These are phyloP conservation scores for Caenorhabditis briggsae DNA, from an alignment of 1,140 invertebrate species.

Conservation along the genomic window DNA sequence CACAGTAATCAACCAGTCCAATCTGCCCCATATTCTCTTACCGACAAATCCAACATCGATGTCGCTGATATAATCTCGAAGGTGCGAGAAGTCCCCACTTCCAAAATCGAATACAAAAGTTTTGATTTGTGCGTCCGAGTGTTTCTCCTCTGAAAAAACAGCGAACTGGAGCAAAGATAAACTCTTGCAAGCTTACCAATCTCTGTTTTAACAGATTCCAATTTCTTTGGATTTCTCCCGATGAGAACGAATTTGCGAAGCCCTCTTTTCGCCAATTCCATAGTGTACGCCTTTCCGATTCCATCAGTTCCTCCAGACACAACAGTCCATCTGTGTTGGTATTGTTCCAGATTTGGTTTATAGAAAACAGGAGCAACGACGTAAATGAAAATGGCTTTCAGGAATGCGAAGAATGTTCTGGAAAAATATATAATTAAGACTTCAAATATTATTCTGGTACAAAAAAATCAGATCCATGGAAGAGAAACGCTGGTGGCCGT, in stretches of 20 bases:
- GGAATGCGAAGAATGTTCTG: slow-evolving; percentile 61
- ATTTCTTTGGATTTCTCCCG: slow-evolving; percentile 61
- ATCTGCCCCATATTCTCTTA: slow-evolving; percentile 61
- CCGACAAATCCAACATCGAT: slow-evolving; percentile 75
- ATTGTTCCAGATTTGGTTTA: slow-evolving; percentile 57
- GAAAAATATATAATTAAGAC: no score
- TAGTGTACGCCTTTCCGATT: slow-evolving; percentile 62
- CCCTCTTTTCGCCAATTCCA: slow-evolving; percentile 60
- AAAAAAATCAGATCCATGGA: no score
- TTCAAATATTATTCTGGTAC: no score
- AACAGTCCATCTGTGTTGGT: slow-evolving; percentile 58
- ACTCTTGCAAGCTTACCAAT: slow-evolving; percentile 50
- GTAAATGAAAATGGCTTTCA: slow-evolving; percentile 61
- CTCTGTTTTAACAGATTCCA: slow-evolving; percentile 51
- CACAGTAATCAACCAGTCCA: slow-evolving; percentile 9
- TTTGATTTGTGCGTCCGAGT: slow-evolving; percentile 65
- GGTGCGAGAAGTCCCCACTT: slow-evolving; percentile 66
- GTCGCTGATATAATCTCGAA: slow-evolving; percentile 67
- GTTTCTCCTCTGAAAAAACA: slow-evolving; percentile 68
- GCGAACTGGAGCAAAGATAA: neutral
- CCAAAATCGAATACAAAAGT: slow-evolving; percentile 73
- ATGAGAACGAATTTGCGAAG: slow-evolving; percentile 64
- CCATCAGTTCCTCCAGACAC: slow-evolving; percentile 62
- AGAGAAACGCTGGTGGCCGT: no score
- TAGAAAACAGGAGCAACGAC: slow-evolving; percentile 60